phyloP scores from a whole-genome alignment of 2,888 invertebrate species.

The Trisateles emortualis region DNA sequence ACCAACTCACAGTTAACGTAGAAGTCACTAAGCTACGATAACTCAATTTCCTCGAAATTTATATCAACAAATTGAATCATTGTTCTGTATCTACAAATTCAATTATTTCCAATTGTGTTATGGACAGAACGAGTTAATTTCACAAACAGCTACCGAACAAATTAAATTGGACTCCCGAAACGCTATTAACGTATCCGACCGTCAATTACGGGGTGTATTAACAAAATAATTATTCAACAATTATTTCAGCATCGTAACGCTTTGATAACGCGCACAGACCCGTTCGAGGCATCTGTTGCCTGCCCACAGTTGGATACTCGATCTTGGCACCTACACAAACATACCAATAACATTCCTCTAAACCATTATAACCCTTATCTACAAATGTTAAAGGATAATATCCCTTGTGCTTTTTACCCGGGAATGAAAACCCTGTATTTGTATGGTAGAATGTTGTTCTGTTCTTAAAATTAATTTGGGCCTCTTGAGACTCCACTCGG shows the following conservation, averaged over 20 bases:
- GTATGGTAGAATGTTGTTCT: slow-evolving; percentile 63
- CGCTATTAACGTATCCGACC: slow-evolving; percentile 45
- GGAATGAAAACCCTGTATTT: slow-evolving; percentile 16
- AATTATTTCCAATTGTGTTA: slow-evolving; percentile 30
- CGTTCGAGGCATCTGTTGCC: slow-evolving; percentile 80
- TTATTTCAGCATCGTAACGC: slow-evolving; percentile 67
- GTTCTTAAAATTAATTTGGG: slow-evolving; percentile 83
- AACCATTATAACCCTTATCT: slow-evolving; percentile 31
- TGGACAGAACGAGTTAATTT: slow-evolving; percentile 31
- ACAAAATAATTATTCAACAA: slow-evolving; percentile 76
- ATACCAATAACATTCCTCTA: slow-evolving; percentile 18
- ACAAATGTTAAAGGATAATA: slow-evolving; percentile 43
- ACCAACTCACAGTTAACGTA: no score
- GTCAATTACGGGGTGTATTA: slow-evolving; percentile 62
- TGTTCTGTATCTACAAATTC: slow-evolving; percentile 16
- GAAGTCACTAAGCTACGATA: no score
- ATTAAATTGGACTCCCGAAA: slow-evolving; percentile 50
- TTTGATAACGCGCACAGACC: slow-evolving; percentile 69
- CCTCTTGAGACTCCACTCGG: slow-evolving; percentile 75
- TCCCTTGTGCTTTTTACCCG: slow-evolving; percentile 23
- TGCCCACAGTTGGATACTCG: slow-evolving; percentile 65
- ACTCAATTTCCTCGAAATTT: neutral
- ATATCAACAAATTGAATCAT: slow-evolving; percentile 6
- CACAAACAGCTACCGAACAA: slow-evolving; percentile 41
- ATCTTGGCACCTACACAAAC: slow-evolving; percentile 51